Evolutionary conservation across 1,140 invertebrate genomes (phyloP).

Genomic region (Dreissena polymorpha): DNA sequence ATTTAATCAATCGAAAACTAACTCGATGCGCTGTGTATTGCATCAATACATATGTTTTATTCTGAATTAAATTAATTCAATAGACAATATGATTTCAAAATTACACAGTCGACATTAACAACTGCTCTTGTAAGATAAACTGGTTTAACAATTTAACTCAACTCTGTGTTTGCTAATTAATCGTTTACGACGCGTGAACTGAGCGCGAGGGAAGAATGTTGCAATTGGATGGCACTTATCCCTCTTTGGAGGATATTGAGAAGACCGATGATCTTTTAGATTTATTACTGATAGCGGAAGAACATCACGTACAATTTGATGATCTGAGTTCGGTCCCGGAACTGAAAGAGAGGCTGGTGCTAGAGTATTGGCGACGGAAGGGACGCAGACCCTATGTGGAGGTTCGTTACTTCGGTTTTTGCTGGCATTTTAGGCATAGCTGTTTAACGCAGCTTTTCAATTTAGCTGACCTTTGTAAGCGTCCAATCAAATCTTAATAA

Average conservation of each 20-base stretch:
- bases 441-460: too few relatives aligned
- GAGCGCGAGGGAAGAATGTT: neutral
- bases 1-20: too few relatives aligned
- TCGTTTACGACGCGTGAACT: neutral
- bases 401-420: constrained; percentile 1
- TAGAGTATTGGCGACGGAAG: constrained; percentile 21
- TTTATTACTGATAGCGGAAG: neutral
- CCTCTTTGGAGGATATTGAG: constrained; percentile 31
- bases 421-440: too few relatives aligned
- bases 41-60: too few relatives aligned
- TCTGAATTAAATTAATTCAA: too few relatives aligned
- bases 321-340: neutral
- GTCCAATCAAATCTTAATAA: too few relatives aligned
- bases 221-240: neutral
- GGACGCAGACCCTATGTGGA: constrained; percentile 3
- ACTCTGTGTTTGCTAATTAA: neutral
- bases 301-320: neutral
- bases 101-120: too few relatives aligned
- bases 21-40: too few relatives aligned
- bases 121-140: too few relatives aligned
- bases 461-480: too few relatives aligned
- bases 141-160: neutral
- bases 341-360: constrained; percentile 9
- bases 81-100: too few relatives aligned
- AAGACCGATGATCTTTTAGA: constrained; percentile 1